These are phyloP conservation scores for Rotaria sp. DNA, from an alignment of 2,888 invertebrate genomes.

Conservation along the genomic window DNA sequence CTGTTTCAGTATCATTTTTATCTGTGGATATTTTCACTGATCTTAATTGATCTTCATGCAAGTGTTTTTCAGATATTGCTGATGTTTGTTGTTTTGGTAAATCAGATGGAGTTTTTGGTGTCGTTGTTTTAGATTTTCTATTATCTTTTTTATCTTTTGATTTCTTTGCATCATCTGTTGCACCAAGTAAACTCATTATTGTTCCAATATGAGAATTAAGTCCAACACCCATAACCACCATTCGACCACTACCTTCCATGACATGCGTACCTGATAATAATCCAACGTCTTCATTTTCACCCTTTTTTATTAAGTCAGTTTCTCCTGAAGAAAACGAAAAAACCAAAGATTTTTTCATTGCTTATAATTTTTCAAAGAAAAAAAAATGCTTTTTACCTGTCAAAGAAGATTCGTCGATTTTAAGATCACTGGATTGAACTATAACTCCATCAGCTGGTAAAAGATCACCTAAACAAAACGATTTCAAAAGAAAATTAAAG, in stretches of 20 bases:
- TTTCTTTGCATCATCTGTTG: conserved; percentile 51
- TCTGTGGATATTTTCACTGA: too few relatives aligned
- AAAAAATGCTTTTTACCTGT: conserved; percentile 61
- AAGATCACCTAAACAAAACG: conserved; percentile 63
- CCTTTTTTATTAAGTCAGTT: conserved; percentile 98
- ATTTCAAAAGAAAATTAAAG: too few relatives aligned
- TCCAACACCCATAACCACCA: conserved; percentile 94
- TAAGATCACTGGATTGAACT: conserved; percentile 95
- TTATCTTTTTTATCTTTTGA: neutral
- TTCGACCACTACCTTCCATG: conserved; percentile 99
- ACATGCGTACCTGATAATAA: conserved; percentile 91
- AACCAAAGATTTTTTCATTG: neutral
- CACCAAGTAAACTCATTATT: conserved; percentile 92
- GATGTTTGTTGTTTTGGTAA: neutral
- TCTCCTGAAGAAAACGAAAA: conserved; percentile 62
- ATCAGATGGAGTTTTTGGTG: neutral
- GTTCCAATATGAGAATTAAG: conserved; percentile 98
- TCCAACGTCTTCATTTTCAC: conserved; percentile 85
- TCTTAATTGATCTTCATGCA: neutral
- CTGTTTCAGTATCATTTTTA: too few relatives aligned
- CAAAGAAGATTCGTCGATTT: conserved; percentile 95
- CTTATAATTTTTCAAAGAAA: neutral
- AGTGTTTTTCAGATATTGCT: neutral
- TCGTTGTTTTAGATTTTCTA: neutral
- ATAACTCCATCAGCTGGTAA: conserved; percentile 94